Conservation (phyloP, 37 sponge, comb jelly and placozoan genomes). For the Trichoplax adhaerens region DNA sequence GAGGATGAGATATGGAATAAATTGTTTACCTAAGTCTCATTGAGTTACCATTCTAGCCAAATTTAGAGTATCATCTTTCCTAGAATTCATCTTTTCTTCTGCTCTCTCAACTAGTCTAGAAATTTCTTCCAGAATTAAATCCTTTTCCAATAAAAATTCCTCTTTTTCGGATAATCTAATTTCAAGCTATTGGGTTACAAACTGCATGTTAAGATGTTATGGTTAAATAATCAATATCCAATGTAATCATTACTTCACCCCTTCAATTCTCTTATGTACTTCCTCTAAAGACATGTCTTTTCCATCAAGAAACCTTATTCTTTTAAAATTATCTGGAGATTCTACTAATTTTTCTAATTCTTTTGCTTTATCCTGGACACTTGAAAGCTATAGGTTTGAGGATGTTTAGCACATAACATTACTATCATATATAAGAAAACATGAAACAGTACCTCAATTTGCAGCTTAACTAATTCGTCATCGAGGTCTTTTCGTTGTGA, state of each 20-base stretch:
- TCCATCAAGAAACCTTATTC: conserved; percentile 51
- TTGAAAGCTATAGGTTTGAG: conserved; percentile 19
- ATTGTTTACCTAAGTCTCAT: not conserved
- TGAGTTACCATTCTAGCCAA: conserved; percentile 10
- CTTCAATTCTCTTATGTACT: conserved; percentile 32
- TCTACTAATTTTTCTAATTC: conserved; percentile 49
- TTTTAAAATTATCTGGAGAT: conserved; percentile 34
- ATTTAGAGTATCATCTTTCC: conserved; percentile 22
- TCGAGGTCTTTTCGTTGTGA: conserved; percentile 39
- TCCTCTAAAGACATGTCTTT: conserved; percentile 30
- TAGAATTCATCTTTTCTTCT: conserved; percentile 11
- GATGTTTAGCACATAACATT: not conserved
- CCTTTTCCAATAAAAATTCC: conserved; percentile 73
- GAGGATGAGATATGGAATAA: too few species aligned
- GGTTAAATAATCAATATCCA: not conserved
- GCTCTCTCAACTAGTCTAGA: conserved; percentile 47
- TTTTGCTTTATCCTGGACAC: conserved; percentile 26
- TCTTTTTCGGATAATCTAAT: conserved; percentile 47
- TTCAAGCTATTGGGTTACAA: conserved; percentile 8
- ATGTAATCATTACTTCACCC: conserved; percentile 31
- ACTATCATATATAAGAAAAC: not conserved
- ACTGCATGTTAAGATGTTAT: not conserved
- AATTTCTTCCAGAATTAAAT: conserved; percentile 83
- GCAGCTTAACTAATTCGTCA: conserved; percentile 34
- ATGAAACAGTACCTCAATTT: conserved; percentile 21